These are phyloP conservation scores for Mobula birostris DNA, from an alignment of 2,113 vertebrate genomes.

Conservation along the genomic window DNA sequence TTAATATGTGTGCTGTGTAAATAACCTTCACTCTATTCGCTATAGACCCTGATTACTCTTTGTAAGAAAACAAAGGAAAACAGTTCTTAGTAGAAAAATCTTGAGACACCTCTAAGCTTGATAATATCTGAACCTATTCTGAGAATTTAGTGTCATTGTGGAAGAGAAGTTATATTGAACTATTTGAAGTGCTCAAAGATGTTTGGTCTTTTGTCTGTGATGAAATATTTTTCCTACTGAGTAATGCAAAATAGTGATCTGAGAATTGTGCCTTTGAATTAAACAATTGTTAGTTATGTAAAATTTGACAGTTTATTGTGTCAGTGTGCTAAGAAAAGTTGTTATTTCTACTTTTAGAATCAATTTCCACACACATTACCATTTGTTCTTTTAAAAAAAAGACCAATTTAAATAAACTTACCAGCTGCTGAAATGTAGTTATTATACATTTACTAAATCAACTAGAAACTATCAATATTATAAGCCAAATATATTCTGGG, in stretches of 20 bases:
- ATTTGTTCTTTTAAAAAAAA: not conserved
- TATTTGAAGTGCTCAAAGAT: not conserved
- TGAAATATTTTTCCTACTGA: not conserved
- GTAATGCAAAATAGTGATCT: not conserved
- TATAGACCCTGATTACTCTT: not conserved
- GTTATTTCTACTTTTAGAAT: not conserved
- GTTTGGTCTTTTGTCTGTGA: not conserved
- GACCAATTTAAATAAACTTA: not conserved
- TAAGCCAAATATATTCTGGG: not conserved
- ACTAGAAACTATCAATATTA: not conserved
- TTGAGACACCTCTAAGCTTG: not conserved
- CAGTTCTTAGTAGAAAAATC: not conserved
- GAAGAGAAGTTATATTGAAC: not conserved
- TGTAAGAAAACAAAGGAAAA: not conserved
- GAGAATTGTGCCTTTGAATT: not conserved
- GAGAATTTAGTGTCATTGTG: not conserved
- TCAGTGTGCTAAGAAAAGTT: not conserved
- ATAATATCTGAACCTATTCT: not conserved
- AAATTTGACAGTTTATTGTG: not conserved
- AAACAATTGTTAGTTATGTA: not conserved
- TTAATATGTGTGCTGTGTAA: not conserved
- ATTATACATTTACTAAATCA: not conserved
- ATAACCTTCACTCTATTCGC: not conserved
- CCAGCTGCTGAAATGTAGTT: not conserved
- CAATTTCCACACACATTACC: not conserved